Base-by-base conservation (phyloP, 37 sponge, comb jelly and placozoan species). In the Bolinopsis microptera region DNA sequence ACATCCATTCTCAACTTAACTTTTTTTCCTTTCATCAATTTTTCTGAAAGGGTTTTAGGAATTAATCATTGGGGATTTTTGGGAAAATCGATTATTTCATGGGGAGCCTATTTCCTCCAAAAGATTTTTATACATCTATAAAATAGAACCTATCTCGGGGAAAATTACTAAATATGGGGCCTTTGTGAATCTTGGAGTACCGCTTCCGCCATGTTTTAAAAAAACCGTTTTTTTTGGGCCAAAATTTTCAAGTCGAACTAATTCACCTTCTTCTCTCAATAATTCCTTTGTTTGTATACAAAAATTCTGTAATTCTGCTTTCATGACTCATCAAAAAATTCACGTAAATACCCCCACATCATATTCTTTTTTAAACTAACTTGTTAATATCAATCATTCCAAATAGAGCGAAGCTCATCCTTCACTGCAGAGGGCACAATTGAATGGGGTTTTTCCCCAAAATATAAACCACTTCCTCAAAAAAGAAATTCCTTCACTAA, bases 1-100 rank as follows among this genome's bases (percentile, higher is more conserved):
- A 48, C 35, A 86, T 86, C 90, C 90, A 86, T 86, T 28, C 90
- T 35, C 90, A 86, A 28, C 61, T 86, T 86, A 3, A 86, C 2
- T 25, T 41, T 39, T n/a, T 27, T 40, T 86, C 61, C 39, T 35
- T 16, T 39, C 90, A 39, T 86, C 61, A 41, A 39, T n/a, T 41
- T 40, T 86, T 86, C 48, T 86, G 90, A 27, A 86, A 40, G 3
- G 90, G 39, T 27, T 86, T 86, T 22, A 48, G n/a, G n/a, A n/a
- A n/a, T n/a, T n/a, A n/a, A n/a, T n/a, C n/a, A n/a, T n/a, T n/a
- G n/a, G n/a, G n/a, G n/a, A n/a, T n/a, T n/a, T n/a, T n/a, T n/a
- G n/a, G n/a, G n/a, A n/a, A n/a, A n/a, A n/a, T n/a, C n/a, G n/a
- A n/a, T n/a, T n/a, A n/a, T n/a, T n/a, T n/a, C n/a, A n/a, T n/a